Percentiles rank a stretch among this genome's conserved stretches.
Evolutionary conservation across 2,797 vertebrate genomes (phyloP).

Genomic region (Urocyon cinereoargenteus): DNA sequence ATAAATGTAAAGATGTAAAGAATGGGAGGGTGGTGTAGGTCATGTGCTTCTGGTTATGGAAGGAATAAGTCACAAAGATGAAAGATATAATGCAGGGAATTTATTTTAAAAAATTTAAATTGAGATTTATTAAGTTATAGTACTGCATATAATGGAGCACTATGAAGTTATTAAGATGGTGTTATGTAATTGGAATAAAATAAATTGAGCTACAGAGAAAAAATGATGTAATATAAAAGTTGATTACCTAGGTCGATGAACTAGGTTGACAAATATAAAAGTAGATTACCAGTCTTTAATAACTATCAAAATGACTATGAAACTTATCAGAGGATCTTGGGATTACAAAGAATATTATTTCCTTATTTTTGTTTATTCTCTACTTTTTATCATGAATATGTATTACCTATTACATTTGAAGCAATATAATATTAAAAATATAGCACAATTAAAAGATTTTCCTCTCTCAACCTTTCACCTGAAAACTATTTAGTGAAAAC

Average conservation of each 20-base stretch:
- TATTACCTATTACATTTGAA: not conserved
- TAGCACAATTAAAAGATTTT: constrained; percentile 1
- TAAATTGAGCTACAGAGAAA: not conserved
- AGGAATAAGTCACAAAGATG: not conserved
- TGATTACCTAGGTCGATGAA: not conserved
- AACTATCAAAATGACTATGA: constrained; percentile 13
- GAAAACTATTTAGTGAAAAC: not conserved
- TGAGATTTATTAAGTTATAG: not conserved
- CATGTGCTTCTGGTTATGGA: not conserved
- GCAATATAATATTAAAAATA: constrained; percentile 4
- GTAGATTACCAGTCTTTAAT: not conserved
- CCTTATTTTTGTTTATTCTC: constrained; percentile 28
- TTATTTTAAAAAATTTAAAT: not conserved
- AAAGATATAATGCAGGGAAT: not conserved
- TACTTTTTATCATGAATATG: not conserved
- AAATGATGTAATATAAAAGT: not conserved
- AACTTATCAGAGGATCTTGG: not conserved
- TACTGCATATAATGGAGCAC: not conserved
- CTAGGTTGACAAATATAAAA: not conserved
- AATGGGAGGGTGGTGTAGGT: not conserved
- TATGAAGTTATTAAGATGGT: not conserved
- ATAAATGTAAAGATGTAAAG: constrained; percentile 41
- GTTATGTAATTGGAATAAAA: not conserved
- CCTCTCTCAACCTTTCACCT: not conserved
- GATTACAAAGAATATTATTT: constrained; percentile 19